Evolutionary conservation across 2,113 vertebrate genomes (phyloP).

Genomic region (Alouatta palliata): DNA sequence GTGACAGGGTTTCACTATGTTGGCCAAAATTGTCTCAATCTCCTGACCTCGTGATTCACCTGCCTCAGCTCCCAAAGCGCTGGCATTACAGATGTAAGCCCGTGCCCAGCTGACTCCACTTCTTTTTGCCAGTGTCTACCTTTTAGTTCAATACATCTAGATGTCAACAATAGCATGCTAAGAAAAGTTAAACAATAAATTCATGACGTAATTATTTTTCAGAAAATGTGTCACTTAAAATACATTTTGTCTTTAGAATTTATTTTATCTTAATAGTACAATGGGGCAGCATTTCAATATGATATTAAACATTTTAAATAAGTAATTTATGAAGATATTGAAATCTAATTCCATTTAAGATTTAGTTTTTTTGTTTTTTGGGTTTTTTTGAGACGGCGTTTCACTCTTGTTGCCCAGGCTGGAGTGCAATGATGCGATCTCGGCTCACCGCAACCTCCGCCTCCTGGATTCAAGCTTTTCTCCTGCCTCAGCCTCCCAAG

Average conservation of each 20-base stretch:
- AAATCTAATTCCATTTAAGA: not conserved
- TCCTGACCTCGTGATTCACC: too few species aligned
- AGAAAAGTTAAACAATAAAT: not conserved
- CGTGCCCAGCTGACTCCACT: not conserved
- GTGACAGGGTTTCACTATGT: too few species aligned
- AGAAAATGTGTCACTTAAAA: not conserved
- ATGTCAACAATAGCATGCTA: not conserved
- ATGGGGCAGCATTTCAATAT: not conserved
- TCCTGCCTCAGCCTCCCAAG: too few species aligned
- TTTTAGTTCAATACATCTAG: not conserved
- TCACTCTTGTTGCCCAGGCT: too few species aligned
- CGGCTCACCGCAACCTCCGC: too few species aligned
- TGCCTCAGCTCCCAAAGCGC: too few species aligned
- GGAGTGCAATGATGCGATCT: too few species aligned
- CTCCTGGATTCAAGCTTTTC: too few species aligned
- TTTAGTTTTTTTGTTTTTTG: too few species aligned
- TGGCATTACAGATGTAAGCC: too few species aligned
- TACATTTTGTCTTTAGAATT: not conserved
- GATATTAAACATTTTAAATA: slow-evolving; percentile 24
- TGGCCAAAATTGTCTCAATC: too few species aligned
- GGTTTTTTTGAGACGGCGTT: too few species aligned
- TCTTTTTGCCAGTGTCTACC: not conserved
- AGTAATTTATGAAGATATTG: not conserved
- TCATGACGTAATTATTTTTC: not conserved
- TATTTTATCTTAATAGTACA: not conserved